These are phyloP conservation scores for Autographa pulchrina DNA, from an alignment of 2,888 invertebrate species.

Conservation along the genomic window DNA sequence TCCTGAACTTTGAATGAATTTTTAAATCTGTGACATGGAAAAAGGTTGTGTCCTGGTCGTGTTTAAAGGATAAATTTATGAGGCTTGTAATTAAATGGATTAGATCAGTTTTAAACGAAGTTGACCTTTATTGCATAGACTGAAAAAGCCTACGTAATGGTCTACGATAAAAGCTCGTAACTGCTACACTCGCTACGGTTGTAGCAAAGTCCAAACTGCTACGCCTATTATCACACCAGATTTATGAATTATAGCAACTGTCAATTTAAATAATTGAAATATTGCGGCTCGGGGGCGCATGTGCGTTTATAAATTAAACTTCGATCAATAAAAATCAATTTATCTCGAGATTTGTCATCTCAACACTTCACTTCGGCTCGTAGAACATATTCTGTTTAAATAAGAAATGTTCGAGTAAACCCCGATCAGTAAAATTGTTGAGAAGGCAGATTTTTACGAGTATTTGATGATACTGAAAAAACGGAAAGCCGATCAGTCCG, in stretches of 20 bases:
- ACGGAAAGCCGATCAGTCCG: neutral
- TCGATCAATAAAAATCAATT: slow-evolving; percentile 4
- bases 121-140: no score
- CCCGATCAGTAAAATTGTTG: neutral
- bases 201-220: neutral
- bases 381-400: slow-evolving; percentile 4
- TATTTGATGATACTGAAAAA: neutral
- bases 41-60: no score
- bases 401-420: neutral
- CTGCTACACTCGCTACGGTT: neutral
- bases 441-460: slow-evolving; percentile 4
- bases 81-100: no score
- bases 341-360: neutral
- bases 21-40: no score
- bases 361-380: slow-evolving; percentile 4
- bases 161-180: neutral
- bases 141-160: no score
- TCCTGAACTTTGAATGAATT: neutral
- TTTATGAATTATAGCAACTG: neutral
- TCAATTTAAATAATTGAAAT: neutral
- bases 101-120: no score
- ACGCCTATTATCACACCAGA: neutral
- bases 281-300: neutral
- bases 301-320: neutral
- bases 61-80: no score